Percentiles rank a stretch among this genome's conserved stretches.
Conservation (phyloP, 2,797 vertebrate genomes). For the Oophaga sylvatica region DNA sequence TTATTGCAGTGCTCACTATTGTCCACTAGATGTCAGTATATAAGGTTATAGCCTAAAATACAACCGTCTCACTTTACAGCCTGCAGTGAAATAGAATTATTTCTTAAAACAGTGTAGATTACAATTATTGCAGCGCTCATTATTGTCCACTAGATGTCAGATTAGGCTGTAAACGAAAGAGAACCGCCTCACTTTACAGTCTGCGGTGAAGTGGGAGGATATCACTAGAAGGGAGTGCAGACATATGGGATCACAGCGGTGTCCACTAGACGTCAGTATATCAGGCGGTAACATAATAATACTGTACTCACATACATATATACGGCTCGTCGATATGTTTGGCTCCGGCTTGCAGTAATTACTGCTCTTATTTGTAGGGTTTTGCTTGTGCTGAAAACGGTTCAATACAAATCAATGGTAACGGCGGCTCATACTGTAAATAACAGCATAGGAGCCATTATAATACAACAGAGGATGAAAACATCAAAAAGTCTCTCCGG, state of each 20-base stretch:
- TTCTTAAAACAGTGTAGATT: background rate
- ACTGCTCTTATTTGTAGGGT: background rate
- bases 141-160: slow-evolving; percentile 19
- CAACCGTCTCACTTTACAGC: too few species aligned
- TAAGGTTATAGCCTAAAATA: too few species aligned
- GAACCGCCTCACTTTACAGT: background rate
- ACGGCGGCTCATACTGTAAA: background rate
- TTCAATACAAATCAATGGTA: background rate
- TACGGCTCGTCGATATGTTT: background rate
- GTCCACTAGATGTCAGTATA: too few species aligned
- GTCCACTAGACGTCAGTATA: too few species aligned
- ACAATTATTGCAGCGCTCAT: background rate
- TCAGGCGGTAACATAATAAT: background rate
- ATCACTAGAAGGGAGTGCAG: background rate
- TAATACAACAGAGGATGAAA: background rate
- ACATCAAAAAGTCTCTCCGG: background rate
- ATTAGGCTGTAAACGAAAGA: background rate
- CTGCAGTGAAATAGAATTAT: background rate
- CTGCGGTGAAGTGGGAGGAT: background rate
- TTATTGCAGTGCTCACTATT: background rate
- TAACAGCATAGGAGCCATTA: background rate
- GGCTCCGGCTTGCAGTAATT: background rate
- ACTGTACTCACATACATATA: background rate
- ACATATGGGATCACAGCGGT: too few species aligned
- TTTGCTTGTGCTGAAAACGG: background rate